Conservation (phyloP, 2,888 invertebrate species). For the Rosalia funebris region DNA sequence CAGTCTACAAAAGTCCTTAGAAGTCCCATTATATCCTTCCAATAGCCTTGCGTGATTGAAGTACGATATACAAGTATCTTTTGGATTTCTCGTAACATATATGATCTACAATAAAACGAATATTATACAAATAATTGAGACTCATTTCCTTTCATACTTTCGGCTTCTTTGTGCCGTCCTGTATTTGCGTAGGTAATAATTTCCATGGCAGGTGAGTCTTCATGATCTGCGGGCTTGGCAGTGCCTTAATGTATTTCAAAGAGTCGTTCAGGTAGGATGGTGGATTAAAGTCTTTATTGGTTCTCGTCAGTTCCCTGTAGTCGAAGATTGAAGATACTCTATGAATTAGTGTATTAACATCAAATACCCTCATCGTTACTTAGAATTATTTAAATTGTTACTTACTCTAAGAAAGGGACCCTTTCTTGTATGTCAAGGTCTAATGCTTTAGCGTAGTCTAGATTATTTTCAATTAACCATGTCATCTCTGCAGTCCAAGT, state of each 20-base stretch:
- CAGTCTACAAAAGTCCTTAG: constrained; percentile 70
- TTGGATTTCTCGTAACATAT: constrained; percentile 77
- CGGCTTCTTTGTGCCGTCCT: constrained; percentile 50
- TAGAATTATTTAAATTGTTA: too few relatives aligned
- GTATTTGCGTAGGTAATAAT: constrained; percentile 66
- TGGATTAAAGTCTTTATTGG: constrained; percentile 45
- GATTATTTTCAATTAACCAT: constrained; percentile 73
- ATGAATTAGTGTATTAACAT: background rate
- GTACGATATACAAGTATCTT: constrained; percentile 77
- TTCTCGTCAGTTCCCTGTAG: constrained; percentile 52
- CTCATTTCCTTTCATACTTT: constrained; percentile 4
- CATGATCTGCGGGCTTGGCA: constrained; percentile 54
- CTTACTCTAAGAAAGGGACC: constrained; percentile 78
- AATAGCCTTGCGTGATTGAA: constrained; percentile 74
- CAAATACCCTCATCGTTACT: too few relatives aligned
- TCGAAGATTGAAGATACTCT: constrained; percentile 59
- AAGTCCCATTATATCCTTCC: constrained; percentile 66
- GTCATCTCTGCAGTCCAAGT: constrained; percentile 83
- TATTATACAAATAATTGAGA: background rate
- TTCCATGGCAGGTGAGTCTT: constrained; percentile 73
- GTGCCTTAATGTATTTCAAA: background rate
- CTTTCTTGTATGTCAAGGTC: constrained; percentile 66
- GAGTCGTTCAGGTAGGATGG: constrained; percentile 33
- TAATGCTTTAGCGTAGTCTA: constrained; percentile 70
- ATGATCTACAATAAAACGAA: constrained; percentile 69